Conservation (phyloP, 2,888 invertebrate species). For the Tinea pellionella region DNA sequence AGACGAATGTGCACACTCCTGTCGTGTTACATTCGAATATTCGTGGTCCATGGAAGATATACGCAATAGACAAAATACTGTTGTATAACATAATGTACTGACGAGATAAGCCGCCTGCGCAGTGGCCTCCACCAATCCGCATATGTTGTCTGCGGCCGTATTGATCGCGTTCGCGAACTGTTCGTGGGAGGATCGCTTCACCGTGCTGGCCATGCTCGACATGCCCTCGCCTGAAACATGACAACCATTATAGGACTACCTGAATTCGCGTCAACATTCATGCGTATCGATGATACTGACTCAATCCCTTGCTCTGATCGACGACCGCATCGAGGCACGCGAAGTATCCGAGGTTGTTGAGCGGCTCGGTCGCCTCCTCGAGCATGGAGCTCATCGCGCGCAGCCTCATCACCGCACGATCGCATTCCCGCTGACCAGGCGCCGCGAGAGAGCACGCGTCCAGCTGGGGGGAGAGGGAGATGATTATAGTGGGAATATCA, state of each 20-base stretch:
- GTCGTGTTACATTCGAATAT: too few species aligned
- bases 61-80: too few species aligned
- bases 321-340: conserved; percentile 93
- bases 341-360: conserved; percentile 90
- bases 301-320: conserved; percentile 85
- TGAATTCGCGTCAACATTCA: too few species aligned
- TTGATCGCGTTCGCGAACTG: conserved; percentile 87
- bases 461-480: conserved; percentile 33
- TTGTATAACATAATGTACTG: conserved; percentile 18
- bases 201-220: conserved; percentile 94
- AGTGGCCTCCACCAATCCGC: conserved; percentile 91
- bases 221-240: conserved; percentile 85
- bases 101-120: conserved; percentile 95
- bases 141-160: conserved; percentile 87
- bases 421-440: conserved; percentile 97
- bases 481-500: neutral
- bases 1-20: too few species aligned
- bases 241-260: too few species aligned
- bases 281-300: conserved; percentile 55
- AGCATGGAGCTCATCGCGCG: conserved; percentile 86
- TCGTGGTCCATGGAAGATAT: too few species aligned
- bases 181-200: conserved; percentile 87
- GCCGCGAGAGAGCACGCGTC: conserved; percentile 90
- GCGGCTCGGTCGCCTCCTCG: conserved; percentile 87
- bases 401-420: conserved; percentile 93